Base-by-base conservation (phyloP, 2,888 invertebrate species). In the Callinectes sapidus region DNA sequence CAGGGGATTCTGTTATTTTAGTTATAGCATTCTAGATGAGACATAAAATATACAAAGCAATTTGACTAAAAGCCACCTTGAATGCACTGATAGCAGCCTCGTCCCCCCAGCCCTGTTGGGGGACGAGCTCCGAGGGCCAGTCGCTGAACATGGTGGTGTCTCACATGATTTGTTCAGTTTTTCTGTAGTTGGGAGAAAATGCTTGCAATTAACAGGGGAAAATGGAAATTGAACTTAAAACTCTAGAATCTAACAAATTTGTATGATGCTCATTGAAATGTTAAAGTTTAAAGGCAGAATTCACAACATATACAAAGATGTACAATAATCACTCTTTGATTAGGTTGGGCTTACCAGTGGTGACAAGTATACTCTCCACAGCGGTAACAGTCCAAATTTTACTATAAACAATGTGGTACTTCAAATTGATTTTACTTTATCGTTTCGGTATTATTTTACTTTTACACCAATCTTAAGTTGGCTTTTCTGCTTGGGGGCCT, bases 81-180 rank as follows among this genome's bases (percentile, higher is more conserved):
- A 94, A 94, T 23, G 94, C 94, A 92, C 94, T 93, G 54, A 94
- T 94, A n/a, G 94, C 94, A 85, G 92, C 94, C 87, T 94, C 94
- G 92, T 94, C 94, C 35, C 94, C 94, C 94, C 94, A 94, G 39
- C 94, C 94, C 66, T 94, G 94, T 91, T 94, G 94, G 54, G 94
- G 94, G 16, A 94, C 91, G 42, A 94, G 77, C 54, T 94, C 94
- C 28, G 94, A 94, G 6, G 94, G 93, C 94, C 94, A 94, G 71
- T 94, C 94, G 81, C 93, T 94, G 90, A 94, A 94, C 92, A 93
- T 93, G 77, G 48, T 8, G 2, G 8, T 39, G 18, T 28, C 89
- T 91, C 32, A 28, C 42, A 18, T 32, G 18, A 14, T 23, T 23
- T 32, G 42, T 87, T 32, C 71, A 87, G n/a, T 16, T 86, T 39